Percentiles rank a stretch among this genome's conserved stretches.
phyloP scores from a whole-genome alignment of 2,888 invertebrate species.

The Napeogenes sylphis region DNA sequence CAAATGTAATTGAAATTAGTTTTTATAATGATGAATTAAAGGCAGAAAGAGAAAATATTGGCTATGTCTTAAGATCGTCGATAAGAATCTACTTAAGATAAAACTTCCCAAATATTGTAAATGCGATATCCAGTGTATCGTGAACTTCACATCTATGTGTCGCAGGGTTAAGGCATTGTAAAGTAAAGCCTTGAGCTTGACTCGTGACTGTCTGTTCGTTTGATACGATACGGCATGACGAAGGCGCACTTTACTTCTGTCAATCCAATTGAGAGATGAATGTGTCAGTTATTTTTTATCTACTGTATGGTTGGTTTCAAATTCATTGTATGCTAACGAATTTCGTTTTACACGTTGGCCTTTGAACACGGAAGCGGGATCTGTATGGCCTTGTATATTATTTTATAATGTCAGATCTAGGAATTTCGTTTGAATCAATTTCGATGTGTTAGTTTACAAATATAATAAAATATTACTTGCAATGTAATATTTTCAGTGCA shows the following conservation, averaged over 20 bases:
- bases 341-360: constrained; percentile 18
- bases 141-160: neutral
- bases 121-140: too few species aligned
- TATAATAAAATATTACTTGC: too few species aligned
- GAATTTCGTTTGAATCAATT: neutral
- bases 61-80: too few species aligned
- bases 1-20: too few species aligned
- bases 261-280: constrained; percentile 31
- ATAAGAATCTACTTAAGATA: too few species aligned
- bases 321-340: constrained; percentile 14
- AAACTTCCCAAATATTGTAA: too few species aligned
- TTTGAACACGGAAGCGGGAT: constrained; percentile 18
- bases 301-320: constrained; percentile 11
- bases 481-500: too few species aligned
- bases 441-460: too few species aligned
- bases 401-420: neutral
- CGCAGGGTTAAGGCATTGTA: constrained; percentile 53
- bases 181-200: constrained; percentile 66
- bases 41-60: too few species aligned
- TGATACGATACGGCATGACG: constrained; percentile 42
- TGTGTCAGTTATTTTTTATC: constrained; percentile 18
- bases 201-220: constrained; percentile 52
- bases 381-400: neutral
- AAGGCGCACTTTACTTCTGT: constrained; percentile 39
- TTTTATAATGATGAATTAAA: too few species aligned